Evolutionary conservation across 2,113 vertebrate species (phyloP).

Genomic region (Lamprotornis superbus): DNA sequence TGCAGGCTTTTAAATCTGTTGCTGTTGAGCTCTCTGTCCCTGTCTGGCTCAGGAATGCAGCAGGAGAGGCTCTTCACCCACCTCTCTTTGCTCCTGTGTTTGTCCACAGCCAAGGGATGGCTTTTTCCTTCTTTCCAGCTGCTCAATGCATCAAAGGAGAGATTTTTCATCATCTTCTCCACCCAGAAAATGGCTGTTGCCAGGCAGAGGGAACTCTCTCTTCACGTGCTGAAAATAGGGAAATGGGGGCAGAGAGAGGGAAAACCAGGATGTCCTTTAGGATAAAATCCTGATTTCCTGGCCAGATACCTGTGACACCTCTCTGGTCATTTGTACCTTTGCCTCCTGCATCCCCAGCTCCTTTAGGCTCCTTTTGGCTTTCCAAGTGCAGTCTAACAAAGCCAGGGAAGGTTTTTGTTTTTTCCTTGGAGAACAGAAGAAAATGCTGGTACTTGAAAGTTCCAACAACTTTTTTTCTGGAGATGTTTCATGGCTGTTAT

Average conservation of each 20-base stretch:
- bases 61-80: neutral
- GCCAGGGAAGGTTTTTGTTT: neutral
- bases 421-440: neutral
- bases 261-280: neutral
- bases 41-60: neutral
- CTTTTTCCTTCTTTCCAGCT: slow-evolving; percentile 1
- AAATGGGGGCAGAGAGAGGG: neutral
- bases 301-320: neutral
- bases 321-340: neutral
- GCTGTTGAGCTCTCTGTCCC: neutral
- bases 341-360: neutral
- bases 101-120: neutral
- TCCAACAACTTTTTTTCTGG: neutral
- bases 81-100: neutral
- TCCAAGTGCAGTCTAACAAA: neutral
- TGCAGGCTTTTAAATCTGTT: neutral
- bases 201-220: neutral
- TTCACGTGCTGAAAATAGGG: neutral
- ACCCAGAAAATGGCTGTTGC: neutral
- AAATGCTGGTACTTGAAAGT: neutral
- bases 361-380: neutral
- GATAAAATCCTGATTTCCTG: neutral
- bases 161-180: neutral
- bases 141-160: neutral
- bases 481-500: neutral